Evolutionary conservation across 2,888 invertebrate genomes (phyloP).

Genomic region (Drosophila kambysellisi): DNA sequence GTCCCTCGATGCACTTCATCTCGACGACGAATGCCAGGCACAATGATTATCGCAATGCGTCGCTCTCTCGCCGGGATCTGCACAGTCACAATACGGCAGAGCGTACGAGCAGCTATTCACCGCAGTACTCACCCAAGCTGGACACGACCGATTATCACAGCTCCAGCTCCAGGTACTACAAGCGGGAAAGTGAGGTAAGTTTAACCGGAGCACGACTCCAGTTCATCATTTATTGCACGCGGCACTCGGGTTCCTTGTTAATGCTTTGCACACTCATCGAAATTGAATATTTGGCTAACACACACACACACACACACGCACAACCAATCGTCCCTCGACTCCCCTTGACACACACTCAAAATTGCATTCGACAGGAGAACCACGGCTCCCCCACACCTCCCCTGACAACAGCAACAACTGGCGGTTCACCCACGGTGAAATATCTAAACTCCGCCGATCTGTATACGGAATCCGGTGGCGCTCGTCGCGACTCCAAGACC

Average conservation of each 20-base stretch:
- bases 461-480: constrained; percentile 76
- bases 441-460: constrained; percentile 82
- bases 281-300: constrained; percentile 68
- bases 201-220: background rate
- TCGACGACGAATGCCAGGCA: constrained; percentile 82
- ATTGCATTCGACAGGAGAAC: constrained; percentile 80
- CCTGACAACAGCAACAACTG: constrained; percentile 65
- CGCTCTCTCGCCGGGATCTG: constrained; percentile 76
- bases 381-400: constrained; percentile 71
- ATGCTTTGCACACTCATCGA: constrained; percentile 56
- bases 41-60: constrained; percentile 83
- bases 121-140: constrained; percentile 84
- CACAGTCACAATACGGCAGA: constrained; percentile 73
- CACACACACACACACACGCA: constrained; percentile 32
- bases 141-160: constrained; percentile 83
- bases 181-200: constrained; percentile 85
- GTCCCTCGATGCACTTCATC: constrained; percentile 85
- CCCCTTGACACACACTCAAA: constrained; percentile 61
- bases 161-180: constrained; percentile 83
- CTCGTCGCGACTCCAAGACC: constrained; percentile 82
- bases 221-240: constrained; percentile 39
- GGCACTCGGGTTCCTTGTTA: constrained; percentile 46
- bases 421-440: constrained; percentile 80
- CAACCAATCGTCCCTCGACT: constrained; percentile 8
- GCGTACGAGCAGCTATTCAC: constrained; percentile 84